Conservation (phyloP, 2,888 invertebrate species). For the Lasioglossum oenotherae region DNA sequence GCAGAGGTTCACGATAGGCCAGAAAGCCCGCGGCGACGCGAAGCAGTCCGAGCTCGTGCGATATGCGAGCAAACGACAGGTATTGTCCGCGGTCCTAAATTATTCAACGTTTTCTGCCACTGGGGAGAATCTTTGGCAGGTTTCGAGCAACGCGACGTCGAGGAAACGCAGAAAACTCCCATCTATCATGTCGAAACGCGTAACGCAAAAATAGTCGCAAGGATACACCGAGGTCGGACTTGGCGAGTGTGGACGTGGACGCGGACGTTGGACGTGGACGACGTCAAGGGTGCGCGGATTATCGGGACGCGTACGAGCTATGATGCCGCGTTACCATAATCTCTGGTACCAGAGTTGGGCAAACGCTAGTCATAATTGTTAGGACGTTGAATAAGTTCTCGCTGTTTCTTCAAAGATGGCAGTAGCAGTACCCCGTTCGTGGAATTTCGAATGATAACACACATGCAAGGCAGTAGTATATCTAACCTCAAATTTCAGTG, state of each 20-base stretch:
- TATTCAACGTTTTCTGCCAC: slow-evolving; percentile 69
- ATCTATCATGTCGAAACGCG: slow-evolving; percentile 82
- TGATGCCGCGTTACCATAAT: slow-evolving; percentile 46
- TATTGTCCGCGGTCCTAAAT: slow-evolving; percentile 76
- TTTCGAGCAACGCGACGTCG: slow-evolving; percentile 69
- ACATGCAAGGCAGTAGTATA: too few relatives aligned
- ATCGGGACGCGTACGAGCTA: slow-evolving; percentile 39
- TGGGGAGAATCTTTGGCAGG: slow-evolving; percentile 73
- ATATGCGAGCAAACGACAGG: slow-evolving; percentile 53
- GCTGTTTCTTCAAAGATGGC: too few relatives aligned
- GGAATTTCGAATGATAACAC: too few relatives aligned
- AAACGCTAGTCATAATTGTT: too few relatives aligned
- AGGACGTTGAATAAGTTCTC: too few relatives aligned
- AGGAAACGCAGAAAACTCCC: slow-evolving; percentile 81
- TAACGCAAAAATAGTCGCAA: slow-evolving; percentile 81
- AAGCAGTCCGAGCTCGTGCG: slow-evolving; percentile 4
- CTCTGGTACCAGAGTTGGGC: too few relatives aligned
- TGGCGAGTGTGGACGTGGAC: slow-evolving; percentile 57
- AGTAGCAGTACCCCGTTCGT: too few relatives aligned
- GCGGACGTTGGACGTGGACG: slow-evolving; percentile 35
- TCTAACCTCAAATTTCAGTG: too few relatives aligned
- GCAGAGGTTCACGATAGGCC: slow-evolving; percentile 39
- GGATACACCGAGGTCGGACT: slow-evolving; percentile 78
- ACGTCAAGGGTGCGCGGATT: slow-evolving; percentile 56
- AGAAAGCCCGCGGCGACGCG: slow-evolving; percentile 17